Evolutionary conservation across 2,113 vertebrate genomes (phyloP).

Genomic region (Turdus rufiventris): DNA sequence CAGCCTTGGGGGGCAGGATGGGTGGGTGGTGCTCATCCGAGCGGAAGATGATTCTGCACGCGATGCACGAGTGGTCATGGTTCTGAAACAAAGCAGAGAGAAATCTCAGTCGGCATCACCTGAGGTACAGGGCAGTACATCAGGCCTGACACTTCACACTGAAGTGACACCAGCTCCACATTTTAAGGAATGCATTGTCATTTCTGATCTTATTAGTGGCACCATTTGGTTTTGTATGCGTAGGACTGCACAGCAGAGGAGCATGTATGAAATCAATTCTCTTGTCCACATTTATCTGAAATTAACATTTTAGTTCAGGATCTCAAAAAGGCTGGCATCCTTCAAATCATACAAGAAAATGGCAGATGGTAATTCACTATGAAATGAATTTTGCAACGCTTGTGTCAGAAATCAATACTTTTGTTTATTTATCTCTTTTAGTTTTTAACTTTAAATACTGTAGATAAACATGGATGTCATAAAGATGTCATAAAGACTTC

Average conservation of each 20-base stretch:
- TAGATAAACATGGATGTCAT: neutral
- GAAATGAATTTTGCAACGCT: neutral
- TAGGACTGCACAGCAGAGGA: neutral
- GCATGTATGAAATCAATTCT: neutral
- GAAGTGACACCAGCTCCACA: neutral
- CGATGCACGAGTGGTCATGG: constrained; percentile 82
- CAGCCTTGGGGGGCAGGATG: constrained; percentile 83
- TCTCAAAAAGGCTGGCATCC: neutral
- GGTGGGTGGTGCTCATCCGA: constrained; percentile 89
- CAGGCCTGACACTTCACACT: neutral
- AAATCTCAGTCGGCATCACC: neutral
- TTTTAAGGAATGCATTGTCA: neutral
- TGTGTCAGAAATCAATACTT: neutral
- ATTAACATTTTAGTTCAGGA: neutral
- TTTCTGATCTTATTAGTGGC: neutral
- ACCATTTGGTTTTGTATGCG: neutral
- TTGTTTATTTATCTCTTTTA: neutral
- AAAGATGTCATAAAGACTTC: neutral
- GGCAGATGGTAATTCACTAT: neutral
- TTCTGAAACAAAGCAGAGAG: constrained; percentile 73
- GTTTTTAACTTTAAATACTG: neutral
- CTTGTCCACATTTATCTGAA: neutral
- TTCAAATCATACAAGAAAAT: neutral
- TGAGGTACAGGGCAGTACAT: neutral
- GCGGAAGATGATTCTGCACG: constrained; percentile 86